Conservation (phyloP, 2,797 vertebrate species). For the Phrynocephalus vlangalii region DNA sequence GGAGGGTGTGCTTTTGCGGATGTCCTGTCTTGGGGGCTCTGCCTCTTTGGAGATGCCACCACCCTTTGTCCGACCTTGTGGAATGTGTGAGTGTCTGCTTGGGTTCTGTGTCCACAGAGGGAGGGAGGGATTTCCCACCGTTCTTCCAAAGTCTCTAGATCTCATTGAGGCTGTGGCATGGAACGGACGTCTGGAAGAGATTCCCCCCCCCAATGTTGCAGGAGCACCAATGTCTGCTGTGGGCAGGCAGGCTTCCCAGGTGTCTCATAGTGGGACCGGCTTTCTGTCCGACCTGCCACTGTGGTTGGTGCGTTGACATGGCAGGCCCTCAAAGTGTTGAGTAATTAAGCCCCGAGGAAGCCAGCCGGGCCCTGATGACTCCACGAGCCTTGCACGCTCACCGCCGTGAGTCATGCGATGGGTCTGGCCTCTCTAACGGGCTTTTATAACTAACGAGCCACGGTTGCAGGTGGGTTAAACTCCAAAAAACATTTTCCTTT, state of each 20-base stretch:
- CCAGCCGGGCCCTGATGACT: neutral
- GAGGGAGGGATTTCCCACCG: too few species aligned
- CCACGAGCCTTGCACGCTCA: neutral
- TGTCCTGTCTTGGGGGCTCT: neutral
- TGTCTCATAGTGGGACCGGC: neutral
- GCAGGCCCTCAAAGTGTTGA: neutral
- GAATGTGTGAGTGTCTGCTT: neutral
- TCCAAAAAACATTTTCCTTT: too few species aligned
- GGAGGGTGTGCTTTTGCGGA: neutral
- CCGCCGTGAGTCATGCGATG: neutral
- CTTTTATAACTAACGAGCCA: neutral
- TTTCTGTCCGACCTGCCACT: too few species aligned
- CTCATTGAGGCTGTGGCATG: neutral
- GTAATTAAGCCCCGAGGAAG: neutral
- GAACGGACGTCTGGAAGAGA: neutral
- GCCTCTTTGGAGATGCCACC: too few species aligned
- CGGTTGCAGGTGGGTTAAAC: neutral
- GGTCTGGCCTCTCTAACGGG: too few species aligned
- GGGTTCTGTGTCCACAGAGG: too few species aligned
- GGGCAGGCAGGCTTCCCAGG: neutral
- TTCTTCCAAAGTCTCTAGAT: too few species aligned
- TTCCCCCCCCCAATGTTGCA: too few species aligned
- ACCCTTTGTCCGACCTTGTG: neutral
- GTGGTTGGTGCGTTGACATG: neutral
- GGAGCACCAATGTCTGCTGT: too few species aligned